Conservation (phyloP, 1,140 invertebrate genomes). For the Brachystomella parvula region DNA sequence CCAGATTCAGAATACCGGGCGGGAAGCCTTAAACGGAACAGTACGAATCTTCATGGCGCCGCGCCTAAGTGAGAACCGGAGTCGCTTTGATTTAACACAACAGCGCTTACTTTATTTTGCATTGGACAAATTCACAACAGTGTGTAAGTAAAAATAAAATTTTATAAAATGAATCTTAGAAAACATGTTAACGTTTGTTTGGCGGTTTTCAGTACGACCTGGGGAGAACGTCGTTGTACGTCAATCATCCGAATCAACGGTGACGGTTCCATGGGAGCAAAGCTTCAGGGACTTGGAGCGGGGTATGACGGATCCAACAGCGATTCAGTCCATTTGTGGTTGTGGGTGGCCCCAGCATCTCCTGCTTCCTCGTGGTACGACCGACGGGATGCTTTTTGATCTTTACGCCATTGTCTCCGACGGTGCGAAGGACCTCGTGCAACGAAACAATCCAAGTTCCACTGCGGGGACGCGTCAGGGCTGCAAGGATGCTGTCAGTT, state of each 20-base stretch:
- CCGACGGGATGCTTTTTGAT: constrained; percentile 59
- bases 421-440: constrained; percentile 55
- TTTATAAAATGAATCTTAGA: too few relatives aligned
- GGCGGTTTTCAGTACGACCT: constrained; percentile 43
- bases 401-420: constrained; percentile 74
- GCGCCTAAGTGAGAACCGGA: constrained; percentile 57
- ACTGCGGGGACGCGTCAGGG: not conserved
- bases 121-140: constrained; percentile 62
- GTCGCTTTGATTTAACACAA: constrained; percentile 54
- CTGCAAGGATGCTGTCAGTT: constrained; percentile 27
- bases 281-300: constrained; percentile 53
- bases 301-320: constrained; percentile 41
- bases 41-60: constrained; percentile 69
- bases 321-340: constrained; percentile 50
- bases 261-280: constrained; percentile 57
- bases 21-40: constrained; percentile 52
- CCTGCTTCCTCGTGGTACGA: constrained; percentile 64
- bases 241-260: constrained; percentile 51
- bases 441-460: not conserved
- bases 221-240: constrained; percentile 51
- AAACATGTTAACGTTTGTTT: not conserved
- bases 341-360: constrained; percentile 83
- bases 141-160: constrained; percentile 46
- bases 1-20: constrained; percentile 56
- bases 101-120: constrained; percentile 65